Evolutionary conservation across 2,888 invertebrate species (phyloP), one percentile per base, ranked within the genome.

Genomic region (Acanthosepion lycidas): DNA sequence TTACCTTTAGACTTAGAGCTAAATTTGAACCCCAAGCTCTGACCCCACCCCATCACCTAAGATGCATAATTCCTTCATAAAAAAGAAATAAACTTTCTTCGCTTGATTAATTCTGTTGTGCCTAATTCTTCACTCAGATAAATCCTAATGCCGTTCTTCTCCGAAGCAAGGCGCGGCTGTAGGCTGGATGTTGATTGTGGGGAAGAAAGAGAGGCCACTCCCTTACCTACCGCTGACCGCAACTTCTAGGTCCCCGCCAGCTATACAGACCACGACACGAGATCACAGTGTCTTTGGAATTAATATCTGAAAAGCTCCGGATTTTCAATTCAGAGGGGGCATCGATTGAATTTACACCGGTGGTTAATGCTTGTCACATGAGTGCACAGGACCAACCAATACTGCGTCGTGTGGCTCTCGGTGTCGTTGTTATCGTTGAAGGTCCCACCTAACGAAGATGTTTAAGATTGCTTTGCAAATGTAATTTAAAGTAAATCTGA

Each of bases 51-150:
- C 78, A 78, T 78, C 18, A 5, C n/a, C 78, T 78, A 15, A 12
- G n/a, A 12, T 78, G 15, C 78, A 78, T 78, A 78, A 78, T 78
- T 78, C 78, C 78, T 78, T 78, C 78, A 78, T 78, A 78, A 78
- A 78, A 78, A 78, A 78, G 78, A 78, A 78, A 78, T 78, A 78
- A 78, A 78, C 78, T n/a, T 78, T 78, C 78, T 15, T 78, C 78
- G 78, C 78, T n/a, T 78, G 78, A 78, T 78, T 78, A 78, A 78
- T 78, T 78, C 78, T 78, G 78, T 78, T 78, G 78, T 78, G n/a
- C 78, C n/a, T n/a, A 78, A 78, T 78, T 78, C 78, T n/a, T 18
- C 78, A 78, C 78, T 78, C 78, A 78, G 78, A 78, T 78, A 78
- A 78, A 78, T 33, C n/a, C 78, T 78, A n/a, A 78, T 78, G n/a